Evolutionary conservation across 2,113 vertebrate species (phyloP), one percentile per base, ranked within the genome.

Genomic region (Ochotona curzoniae): DNA sequence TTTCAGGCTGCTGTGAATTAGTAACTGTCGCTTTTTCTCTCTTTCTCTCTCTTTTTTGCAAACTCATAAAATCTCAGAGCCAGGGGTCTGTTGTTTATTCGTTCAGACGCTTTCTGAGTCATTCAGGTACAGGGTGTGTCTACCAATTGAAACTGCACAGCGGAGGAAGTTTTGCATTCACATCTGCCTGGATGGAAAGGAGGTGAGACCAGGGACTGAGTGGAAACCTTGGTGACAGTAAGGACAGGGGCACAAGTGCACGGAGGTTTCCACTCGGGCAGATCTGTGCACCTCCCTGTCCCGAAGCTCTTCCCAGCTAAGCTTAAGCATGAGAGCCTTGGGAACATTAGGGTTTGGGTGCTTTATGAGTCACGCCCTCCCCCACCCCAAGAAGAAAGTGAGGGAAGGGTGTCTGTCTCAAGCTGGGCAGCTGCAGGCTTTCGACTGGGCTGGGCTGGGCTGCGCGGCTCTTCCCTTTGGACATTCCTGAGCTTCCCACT

Each of bases 71-170:
- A 97, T 95, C 92, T 78, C 75, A 76, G 92, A 95, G 95, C 73
- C 80, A 67, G 84, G 93, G 93, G 97, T 96, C 95, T 97, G 95
- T 90, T 96, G 96, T 97, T 97, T 97, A 95, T 84, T 92, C 67
- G 23, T 75, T 90, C 89, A 87, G 90, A 85, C 74, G 96, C 96
- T 60, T 96, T 97, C 97, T 98, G 98, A 98, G 97, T 98, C 98
- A 98, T 98, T 98, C 97, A 94, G 94, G 93, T 97, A 98, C 96
- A 96, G 98, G 98, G 97, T 89, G 97, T 67, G 96, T 96, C 97
- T 93, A 83, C 91, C 95, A 94, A 95, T 75, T 93, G 96, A 97
- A 97, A 97, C 90, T 93, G 61, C 69, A 51, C 78, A 30, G 20
- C 5, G 11, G 80, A 94, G 91, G 86, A 89, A 83, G 86, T 96